These are phyloP conservation scores for Aphaenogaster floridana DNA, from an alignment of 1,140 invertebrate genomes.

Conservation along the genomic window DNA sequence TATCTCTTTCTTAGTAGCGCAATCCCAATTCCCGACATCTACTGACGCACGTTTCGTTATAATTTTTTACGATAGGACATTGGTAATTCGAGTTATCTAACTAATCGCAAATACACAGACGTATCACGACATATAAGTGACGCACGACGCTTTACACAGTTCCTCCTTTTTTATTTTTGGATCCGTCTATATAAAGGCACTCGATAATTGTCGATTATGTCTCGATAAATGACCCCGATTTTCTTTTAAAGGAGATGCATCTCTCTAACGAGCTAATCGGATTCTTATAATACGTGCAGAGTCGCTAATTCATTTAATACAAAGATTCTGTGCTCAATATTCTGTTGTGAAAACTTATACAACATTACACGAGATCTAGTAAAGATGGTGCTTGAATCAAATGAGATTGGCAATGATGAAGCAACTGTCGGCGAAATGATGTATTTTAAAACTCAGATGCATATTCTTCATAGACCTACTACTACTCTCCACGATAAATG, in stretches of 20 bases:
- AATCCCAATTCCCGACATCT: conserved; percentile 16
- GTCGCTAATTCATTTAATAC: neutral
- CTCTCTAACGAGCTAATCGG: conserved; percentile 22
- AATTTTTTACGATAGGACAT: conserved; percentile 1
- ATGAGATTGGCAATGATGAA: neutral
- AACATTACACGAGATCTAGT: neutral
- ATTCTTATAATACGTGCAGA: neutral
- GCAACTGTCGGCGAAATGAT: neutral
- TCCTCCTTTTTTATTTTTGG: conserved; percentile 55
- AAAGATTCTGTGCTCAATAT: neutral
- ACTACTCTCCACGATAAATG: neutral
- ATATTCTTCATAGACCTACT: neutral
- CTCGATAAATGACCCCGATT: conserved; percentile 50
- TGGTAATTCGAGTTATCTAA: conserved; percentile 58
- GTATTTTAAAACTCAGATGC: neutral
- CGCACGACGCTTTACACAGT: conserved; percentile 12
- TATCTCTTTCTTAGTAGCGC: neutral
- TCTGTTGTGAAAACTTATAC: neutral
- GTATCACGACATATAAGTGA: neutral
- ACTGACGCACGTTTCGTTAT: conserved; percentile 62
- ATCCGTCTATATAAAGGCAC: conserved; percentile 45
- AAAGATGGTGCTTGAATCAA: neutral
- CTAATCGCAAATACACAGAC: conserved; percentile 35
- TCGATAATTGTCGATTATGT: conserved; percentile 54
- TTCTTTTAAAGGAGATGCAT: conserved; percentile 54